Conservation (phyloP, 2,888 invertebrate genomes). For the Perdita meconis region DNA sequence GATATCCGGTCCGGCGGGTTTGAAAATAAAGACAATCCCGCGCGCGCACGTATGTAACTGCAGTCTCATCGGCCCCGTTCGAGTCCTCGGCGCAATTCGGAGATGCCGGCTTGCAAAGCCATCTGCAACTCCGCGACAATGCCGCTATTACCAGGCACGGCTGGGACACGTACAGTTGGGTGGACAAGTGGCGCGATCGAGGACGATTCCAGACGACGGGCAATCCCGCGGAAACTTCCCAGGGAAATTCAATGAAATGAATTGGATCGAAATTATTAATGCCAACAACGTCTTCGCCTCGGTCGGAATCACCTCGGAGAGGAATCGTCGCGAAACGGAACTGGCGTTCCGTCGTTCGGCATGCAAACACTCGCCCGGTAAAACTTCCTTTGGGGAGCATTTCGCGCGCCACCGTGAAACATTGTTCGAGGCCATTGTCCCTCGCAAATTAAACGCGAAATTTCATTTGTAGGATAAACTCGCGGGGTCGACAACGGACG, state of each 20-base stretch:
- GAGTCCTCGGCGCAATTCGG: constrained; percentile 31
- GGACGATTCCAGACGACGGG: constrained; percentile 36
- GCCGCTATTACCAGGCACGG: constrained; percentile 30
- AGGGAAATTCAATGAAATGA: constrained; percentile 46
- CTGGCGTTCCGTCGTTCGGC: constrained; percentile 1
- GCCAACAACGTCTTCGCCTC: constrained; percentile 43
- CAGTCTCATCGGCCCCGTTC: neutral
- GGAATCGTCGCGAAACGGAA: constrained; percentile 25
- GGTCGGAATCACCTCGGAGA: neutral
- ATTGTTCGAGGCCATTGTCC: neutral
- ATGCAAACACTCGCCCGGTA: constrained; percentile 19
- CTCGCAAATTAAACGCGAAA: constrained; percentile 3
- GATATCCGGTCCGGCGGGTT: neutral
- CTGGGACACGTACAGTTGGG: constrained; percentile 31
- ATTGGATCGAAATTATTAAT: constrained; percentile 55
- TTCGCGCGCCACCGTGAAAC: neutral
- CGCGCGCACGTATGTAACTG: constrained; percentile 6
- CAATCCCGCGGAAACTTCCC: constrained; percentile 61
- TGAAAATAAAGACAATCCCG: constrained; percentile 19
- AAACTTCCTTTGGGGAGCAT: constrained; percentile 24
- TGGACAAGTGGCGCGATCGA: constrained; percentile 39
- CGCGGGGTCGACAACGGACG: neutral
- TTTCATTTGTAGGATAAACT: neutral
- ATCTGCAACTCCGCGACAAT: constrained; percentile 49
- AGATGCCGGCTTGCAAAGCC: constrained; percentile 34